A percentile compares a stretch with the other conserved stretches of the same genome.
Evolutionary conservation across 2,113 vertebrate genomes (phyloP).

Genomic region (Lepisosteus osseus): DNA sequence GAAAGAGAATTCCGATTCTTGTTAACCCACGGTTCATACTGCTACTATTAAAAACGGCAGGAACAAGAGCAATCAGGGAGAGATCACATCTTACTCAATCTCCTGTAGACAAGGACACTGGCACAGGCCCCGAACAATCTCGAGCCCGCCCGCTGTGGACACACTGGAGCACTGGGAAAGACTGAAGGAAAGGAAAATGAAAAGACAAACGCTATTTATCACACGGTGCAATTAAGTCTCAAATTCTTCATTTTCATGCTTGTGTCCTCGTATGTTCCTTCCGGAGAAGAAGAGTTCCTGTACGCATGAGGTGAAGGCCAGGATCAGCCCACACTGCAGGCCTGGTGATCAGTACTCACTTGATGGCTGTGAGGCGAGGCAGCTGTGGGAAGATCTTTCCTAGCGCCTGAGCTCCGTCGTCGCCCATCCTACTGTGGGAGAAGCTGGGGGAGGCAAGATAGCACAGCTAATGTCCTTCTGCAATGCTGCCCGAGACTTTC

Average conservation of each 20-base stretch:
- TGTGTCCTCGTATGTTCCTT: not conserved
- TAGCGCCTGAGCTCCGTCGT: constrained; percentile 40
- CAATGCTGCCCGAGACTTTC: no score
- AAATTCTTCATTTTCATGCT: not conserved
- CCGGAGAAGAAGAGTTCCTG: no score
- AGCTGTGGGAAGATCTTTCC: constrained; percentile 36
- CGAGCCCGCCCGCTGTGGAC: constrained; percentile 29
- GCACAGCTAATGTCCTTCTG: not conserved
- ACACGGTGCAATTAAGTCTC: no score
- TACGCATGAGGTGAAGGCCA: not conserved
- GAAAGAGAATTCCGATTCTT: no score
- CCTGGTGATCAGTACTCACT: constrained; percentile 48
- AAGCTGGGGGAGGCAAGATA: constrained; percentile 52
- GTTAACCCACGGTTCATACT: no score
- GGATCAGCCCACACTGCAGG: not conserved
- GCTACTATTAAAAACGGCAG: no score
- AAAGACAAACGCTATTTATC: not conserved
- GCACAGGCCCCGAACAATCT: constrained; percentile 40
- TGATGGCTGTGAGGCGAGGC: constrained; percentile 50
- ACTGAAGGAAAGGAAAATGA: constrained; percentile 35
- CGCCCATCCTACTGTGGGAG: constrained; percentile 56
- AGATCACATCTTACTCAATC: constrained; percentile 45
- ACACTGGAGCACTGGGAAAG: constrained; percentile 47
- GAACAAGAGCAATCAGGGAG: no score
- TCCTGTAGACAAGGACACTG: constrained; percentile 41